phyloP scores from a whole-genome alignment of 2,888 invertebrate species.

The Euclidia mi region DNA sequence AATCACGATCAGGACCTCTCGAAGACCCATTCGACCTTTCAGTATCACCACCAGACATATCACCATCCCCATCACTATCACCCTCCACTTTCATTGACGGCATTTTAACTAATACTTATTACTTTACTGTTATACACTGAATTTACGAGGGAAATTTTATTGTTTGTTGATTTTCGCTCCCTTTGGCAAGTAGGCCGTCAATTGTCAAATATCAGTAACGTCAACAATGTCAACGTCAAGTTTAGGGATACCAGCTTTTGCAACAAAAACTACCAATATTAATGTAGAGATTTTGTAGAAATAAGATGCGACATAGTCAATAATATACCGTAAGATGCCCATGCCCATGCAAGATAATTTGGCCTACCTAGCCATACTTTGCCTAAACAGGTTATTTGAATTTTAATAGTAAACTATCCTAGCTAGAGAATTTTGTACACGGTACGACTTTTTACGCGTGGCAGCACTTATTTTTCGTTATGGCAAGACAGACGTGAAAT shows the following conservation, averaged over 20 bases:
- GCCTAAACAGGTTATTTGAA: too few species aligned
- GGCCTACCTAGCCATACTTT: too few species aligned
- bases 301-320: too few species aligned
- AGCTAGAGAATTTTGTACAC: too few species aligned
- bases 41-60: conserved; percentile 92
- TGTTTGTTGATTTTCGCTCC: conserved; percentile 60
- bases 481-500: too few species aligned
- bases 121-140: neutral
- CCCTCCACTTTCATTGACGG: conserved; percentile 92
- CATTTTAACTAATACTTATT: conserved; percentile 76
- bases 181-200: conserved; percentile 52
- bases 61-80: conserved; percentile 91
- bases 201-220: conserved; percentile 29
- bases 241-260: conserved; percentile 17
- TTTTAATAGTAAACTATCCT: too few species aligned
- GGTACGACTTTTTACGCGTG: too few species aligned
- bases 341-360: too few species aligned
- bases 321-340: too few species aligned
- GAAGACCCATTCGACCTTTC: conserved; percentile 92
- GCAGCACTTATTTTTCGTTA: too few species aligned
- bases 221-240: conserved; percentile 39
- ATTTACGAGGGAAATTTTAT: conserved; percentile 5
- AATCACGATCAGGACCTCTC: conserved; percentile 91
- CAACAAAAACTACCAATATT: too few species aligned
- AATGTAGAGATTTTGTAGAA: too few species aligned